Conservation (phyloP, 1,140 invertebrate genomes). For the Apis dorsata region DNA sequence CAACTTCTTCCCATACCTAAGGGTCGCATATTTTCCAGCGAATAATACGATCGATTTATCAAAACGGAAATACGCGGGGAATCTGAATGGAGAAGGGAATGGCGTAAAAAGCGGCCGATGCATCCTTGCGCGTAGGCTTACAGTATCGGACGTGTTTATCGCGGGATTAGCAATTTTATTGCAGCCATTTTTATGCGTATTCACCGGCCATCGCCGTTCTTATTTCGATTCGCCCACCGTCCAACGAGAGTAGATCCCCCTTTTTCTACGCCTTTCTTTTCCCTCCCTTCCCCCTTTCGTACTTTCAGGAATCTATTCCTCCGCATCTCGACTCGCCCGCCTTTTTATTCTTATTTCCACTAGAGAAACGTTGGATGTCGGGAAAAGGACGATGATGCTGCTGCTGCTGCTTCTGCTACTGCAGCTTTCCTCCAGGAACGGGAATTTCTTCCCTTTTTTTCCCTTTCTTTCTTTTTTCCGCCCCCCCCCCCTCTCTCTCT, state of each 20-base stretch:
- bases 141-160: constrained; percentile 59
- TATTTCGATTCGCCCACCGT: constrained; percentile 18
- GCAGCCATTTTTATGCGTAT: constrained; percentile 42
- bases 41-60: constrained; percentile 41
- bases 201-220: not conserved
- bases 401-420: not conserved
- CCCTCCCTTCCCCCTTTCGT: not conserved
- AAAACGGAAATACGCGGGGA: not conserved
- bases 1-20: not conserved
- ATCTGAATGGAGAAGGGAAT: not conserved
- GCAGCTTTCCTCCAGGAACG: constrained; percentile 11
- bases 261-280: constrained; percentile 9
- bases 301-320: constrained; percentile 24
- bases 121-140: constrained; percentile 41
- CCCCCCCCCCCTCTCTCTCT: not conserved
- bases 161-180: constrained; percentile 63
- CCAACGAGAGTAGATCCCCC: constrained; percentile 35
- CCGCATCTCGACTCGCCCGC: constrained; percentile 35
- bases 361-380: constrained; percentile 29
- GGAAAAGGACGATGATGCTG: constrained; percentile 36
- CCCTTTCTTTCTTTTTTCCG: not conserved
- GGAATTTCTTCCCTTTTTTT: constrained; percentile 23
- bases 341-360: constrained; percentile 49
- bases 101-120: constrained; percentile 22
- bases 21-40: not conserved